Conservation (phyloP, 2,797 vertebrate species). For the Cyclopterus lumpus region DNA sequence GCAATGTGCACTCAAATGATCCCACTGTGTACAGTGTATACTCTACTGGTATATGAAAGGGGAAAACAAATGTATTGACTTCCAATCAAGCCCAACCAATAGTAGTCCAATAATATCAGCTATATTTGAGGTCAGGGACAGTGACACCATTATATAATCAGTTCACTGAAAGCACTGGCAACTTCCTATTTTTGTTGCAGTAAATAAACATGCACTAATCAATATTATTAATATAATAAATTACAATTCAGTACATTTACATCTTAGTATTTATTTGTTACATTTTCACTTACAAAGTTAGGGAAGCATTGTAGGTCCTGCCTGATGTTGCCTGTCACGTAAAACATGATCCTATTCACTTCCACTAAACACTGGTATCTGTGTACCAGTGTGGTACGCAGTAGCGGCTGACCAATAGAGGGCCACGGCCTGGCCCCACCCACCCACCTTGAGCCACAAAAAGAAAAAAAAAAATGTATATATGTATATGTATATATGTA, state of each 20-base stretch:
- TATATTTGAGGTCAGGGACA: not conserved
- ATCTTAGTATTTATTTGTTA: not conserved
- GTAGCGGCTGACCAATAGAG: too few relatives aligned
- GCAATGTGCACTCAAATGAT: conserved; percentile 29
- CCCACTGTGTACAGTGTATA: conserved; percentile 19
- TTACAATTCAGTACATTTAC: not conserved
- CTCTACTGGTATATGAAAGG: not conserved
- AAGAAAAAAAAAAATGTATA: too few relatives aligned
- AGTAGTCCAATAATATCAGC: not conserved
- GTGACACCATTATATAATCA: not conserved
- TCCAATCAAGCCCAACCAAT: not conserved
- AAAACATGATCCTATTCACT: too few relatives aligned
- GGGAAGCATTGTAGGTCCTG: not conserved
- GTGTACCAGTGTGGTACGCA: too few relatives aligned
- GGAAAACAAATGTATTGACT: not conserved
- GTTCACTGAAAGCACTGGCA: not conserved
- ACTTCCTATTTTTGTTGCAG: not conserved
- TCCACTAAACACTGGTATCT: not conserved
- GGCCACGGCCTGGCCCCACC: too few relatives aligned
- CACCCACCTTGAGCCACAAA: too few relatives aligned
- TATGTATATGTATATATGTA: too few relatives aligned
- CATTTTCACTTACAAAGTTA: not conserved
- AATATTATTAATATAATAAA: not conserved
- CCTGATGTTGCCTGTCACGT: not conserved
- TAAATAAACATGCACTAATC: not conserved